Conservation (phyloP, 2,888 invertebrate genomes). For the Torymus tubicola region DNA sequence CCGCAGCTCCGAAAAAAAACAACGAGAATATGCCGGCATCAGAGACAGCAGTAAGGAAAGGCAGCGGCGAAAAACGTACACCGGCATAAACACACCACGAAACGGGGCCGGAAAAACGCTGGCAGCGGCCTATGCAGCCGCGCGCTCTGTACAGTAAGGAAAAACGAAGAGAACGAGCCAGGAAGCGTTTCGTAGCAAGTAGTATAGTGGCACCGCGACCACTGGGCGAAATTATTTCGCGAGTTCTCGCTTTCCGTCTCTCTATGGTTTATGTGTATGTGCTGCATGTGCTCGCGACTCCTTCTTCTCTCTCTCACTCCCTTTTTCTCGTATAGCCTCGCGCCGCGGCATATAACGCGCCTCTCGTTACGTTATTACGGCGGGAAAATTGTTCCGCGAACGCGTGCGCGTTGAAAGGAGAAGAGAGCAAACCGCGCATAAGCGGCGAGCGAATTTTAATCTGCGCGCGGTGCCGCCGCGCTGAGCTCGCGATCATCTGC, state of each 20-base stretch:
- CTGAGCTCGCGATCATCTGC: conserved; percentile 33
- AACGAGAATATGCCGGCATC: too few species aligned
- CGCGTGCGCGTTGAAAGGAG: conserved; percentile 1
- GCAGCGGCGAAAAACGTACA: too few species aligned
- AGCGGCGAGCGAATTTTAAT: conserved; percentile 44
- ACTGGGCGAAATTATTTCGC: conserved; percentile 43
- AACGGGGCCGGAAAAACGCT: too few species aligned
- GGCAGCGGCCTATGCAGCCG: too few species aligned
- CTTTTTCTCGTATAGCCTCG: conserved; percentile 5
- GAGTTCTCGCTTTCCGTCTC: conserved; percentile 27
- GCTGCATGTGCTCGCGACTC: too few species aligned
- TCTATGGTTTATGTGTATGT: too few species aligned
- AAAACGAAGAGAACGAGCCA: conserved; percentile 9
- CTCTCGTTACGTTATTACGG: conserved; percentile 54
- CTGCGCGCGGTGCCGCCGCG: neutral
- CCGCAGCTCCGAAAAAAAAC: too few species aligned
- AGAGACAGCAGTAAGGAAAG: too few species aligned
- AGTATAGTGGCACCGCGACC: neutral
- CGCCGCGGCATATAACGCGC: conserved; percentile 11
- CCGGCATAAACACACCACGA: too few species aligned
- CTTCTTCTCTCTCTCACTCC: neutral
- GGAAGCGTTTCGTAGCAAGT: neutral
- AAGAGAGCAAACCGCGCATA: conserved; percentile 23
- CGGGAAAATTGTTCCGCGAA: conserved; percentile 52
- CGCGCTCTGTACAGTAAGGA: neutral